Evolutionary conservation across 2,113 vertebrate species (phyloP).

Genomic region (Chionomys nivalis): DNA sequence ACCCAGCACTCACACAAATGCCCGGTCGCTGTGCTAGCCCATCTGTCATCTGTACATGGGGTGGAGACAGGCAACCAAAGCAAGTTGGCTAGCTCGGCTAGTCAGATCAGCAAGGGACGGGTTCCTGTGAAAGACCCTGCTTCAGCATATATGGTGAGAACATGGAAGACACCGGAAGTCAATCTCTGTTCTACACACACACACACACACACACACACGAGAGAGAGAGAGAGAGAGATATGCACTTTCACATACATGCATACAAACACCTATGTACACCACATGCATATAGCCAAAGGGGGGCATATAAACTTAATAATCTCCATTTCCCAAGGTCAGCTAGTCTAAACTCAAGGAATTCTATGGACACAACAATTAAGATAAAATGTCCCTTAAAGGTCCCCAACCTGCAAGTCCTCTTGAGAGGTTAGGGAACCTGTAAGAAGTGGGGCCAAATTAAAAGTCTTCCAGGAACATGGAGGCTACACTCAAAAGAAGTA

Average conservation of each 20-base stretch:
- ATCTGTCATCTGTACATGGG: not conserved
- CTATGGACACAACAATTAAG: not conserved
- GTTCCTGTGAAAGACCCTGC: not conserved
- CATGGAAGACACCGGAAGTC: not conserved
- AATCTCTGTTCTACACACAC: not conserved
- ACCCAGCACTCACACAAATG: not conserved
- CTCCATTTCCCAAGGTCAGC: not conserved
- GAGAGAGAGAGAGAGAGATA: not conserved
- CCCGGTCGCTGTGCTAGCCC: not conserved
- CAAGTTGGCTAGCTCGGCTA: not conserved
- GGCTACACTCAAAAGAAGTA: not conserved
- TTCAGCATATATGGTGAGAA: not conserved
- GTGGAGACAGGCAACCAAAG: not conserved
- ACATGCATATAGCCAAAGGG: not conserved
- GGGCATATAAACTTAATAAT: not conserved
- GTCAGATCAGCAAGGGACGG: not conserved
- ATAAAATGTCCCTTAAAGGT: not conserved
- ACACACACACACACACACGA: not conserved
- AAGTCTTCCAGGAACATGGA: not conserved
- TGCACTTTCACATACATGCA: not conserved
- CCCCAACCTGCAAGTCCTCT: not conserved
- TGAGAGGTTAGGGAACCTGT: not conserved
- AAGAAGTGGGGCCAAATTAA: not conserved
- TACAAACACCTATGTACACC: not conserved
- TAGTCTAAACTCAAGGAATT: not conserved